phyloP scores from a whole-genome alignment of 92 coral and sea anemone species.

The Nematostella vectensis region DNA sequence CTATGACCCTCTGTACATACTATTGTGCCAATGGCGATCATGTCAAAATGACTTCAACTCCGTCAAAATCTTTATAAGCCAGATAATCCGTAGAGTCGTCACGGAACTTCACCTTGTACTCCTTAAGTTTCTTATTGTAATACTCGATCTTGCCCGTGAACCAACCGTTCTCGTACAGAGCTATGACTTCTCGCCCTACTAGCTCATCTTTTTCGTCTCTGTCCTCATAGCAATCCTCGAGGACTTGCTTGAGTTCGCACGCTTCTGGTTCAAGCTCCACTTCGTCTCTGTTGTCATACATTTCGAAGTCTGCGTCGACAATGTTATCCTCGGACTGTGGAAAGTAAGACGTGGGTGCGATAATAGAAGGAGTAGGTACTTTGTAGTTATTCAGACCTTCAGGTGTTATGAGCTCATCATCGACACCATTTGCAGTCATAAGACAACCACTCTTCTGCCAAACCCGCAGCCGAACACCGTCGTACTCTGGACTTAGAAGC shows the following conservation, averaged over 20 bases:
- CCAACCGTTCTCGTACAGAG: conserved; percentile 30
- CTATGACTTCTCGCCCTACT: conserved; percentile 27
- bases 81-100: conserved; percentile 24
- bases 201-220: conserved; percentile 20
- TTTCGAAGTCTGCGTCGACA: neutral
- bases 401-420: too few relatives aligned
- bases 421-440: too few relatives aligned
- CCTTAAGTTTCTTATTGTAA: conserved; percentile 16
- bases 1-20: too few relatives aligned
- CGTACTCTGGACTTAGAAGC: too few relatives aligned
- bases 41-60: conserved; percentile 23
- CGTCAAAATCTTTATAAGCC: conserved; percentile 29
- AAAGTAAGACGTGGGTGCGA: conserved; percentile 25
- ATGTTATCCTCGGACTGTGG: conserved; percentile 29
- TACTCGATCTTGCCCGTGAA: conserved; percentile 24
- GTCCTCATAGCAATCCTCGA: conserved; percentile 21
- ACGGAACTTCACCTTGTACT: conserved; percentile 23
- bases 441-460: too few relatives aligned
- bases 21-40: conserved; percentile 1
- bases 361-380: conserved; percentile 18
- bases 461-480: too few relatives aligned
- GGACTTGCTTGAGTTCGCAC: too few relatives aligned
- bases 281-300: conserved; percentile 24
- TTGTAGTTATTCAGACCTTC: too few relatives aligned
- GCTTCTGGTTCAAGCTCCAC: conserved; percentile 36